Base-by-base conservation (phyloP, 92 coral and sea anemone genomes). In the Micromussa lordhowensis region DNA sequence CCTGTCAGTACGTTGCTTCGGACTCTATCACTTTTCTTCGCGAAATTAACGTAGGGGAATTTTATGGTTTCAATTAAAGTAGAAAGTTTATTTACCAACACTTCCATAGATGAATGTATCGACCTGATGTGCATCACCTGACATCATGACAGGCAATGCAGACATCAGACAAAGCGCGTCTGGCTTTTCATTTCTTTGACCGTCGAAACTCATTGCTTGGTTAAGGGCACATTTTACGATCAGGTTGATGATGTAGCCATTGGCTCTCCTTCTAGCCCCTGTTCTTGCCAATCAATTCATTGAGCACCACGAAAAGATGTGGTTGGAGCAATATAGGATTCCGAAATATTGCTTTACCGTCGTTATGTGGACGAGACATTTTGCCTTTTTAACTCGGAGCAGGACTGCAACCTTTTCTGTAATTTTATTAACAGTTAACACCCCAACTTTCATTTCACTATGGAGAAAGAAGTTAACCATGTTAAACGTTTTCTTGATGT, bases 271-370 rank as follows among this genome's bases (percentile, higher is more conserved):
- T 34, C 26, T 74, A 14, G 81, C 81, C 28, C 88, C 73, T 4
- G 88, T 73, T 26, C 70, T 72, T 2, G 81, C 81, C 7, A 85
- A 85, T 54, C 81, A 73, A 3, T 85, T 74, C 72, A 85, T 88
- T 80, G 90, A 80, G 24, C 85, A 87, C 84, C 86, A 55, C 70
- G 90, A 87, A 59, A 88, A 61, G 19, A 29, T 29, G 10, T 82
- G 75, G 86, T 19, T 82, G 32, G 76, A 82, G 17, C n/a, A 61
- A 11, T 82, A 63, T 26, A 35, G 17, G 57, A 49, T 3, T 71
- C 76, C 14, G 19, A 57, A 28, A 48, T 82, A 21, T 28, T 66
- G 22, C 63, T 82, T 24, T 82, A 82, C 34, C 57, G 86, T 29
- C 72, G 86, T 9, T 82, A 63, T 38, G 86, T 63, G 5, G 77